Percentiles rank a stretch among this genome's conserved stretches.
Evolutionary conservation across 2,797 vertebrate genomes (phyloP).

Genomic region (Clarias laeviceps): DNA sequence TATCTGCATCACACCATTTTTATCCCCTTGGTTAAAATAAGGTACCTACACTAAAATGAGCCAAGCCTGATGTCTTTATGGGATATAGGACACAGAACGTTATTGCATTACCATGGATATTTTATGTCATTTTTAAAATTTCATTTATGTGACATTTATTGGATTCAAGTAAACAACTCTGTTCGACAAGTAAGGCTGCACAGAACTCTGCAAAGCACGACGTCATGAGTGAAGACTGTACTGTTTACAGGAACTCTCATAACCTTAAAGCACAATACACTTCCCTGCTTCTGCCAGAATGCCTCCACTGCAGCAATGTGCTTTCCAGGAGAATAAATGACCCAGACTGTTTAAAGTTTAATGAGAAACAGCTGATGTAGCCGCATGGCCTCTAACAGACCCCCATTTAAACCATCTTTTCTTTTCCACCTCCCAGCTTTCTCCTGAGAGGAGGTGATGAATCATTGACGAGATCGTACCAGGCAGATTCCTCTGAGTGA

Average conservation of each 20-base stretch:
- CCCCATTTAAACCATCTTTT: slow-evolving; percentile 38
- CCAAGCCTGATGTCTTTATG: background rate
- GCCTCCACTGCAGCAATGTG: background rate
- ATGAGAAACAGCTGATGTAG: slow-evolving; percentile 60
- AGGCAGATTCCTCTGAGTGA: slow-evolving; percentile 35
- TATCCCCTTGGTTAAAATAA: background rate
- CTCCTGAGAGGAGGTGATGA: slow-evolving; percentile 49
- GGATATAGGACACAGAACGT: background rate
- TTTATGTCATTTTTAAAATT: too few species aligned
- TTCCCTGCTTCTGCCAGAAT: background rate
- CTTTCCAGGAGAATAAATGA: slow-evolving; percentile 34
- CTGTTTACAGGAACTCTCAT: slow-evolving; percentile 8
- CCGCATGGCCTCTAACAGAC: slow-evolving; percentile 32
- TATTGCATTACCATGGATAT: background rate
- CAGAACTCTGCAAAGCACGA: background rate
- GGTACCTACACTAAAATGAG: background rate
- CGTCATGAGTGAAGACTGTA: background rate
- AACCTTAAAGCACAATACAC: background rate
- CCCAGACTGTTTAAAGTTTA: slow-evolving; percentile 58
- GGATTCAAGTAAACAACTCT: background rate
- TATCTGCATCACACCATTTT: background rate
- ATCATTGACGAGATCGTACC: slow-evolving; percentile 56
- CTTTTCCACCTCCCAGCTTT: slow-evolving; percentile 48
- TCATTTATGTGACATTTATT: background rate
- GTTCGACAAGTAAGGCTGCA: background rate